phyloP scores from a whole-genome alignment of 2,888 invertebrate genomes.

The Tholera decimalis region DNA sequence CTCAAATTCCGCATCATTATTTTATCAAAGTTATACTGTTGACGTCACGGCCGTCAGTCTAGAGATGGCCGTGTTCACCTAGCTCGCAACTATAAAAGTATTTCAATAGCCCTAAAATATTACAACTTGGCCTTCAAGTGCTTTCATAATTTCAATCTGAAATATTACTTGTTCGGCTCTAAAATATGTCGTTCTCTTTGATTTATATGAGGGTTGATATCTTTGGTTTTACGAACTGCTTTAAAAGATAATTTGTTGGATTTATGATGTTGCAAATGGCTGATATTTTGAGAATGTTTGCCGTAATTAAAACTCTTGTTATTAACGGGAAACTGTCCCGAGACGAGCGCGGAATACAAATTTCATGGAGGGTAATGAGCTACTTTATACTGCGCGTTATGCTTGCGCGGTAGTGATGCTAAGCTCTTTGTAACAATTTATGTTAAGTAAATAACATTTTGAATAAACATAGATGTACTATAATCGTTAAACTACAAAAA shows the following conservation, averaged over 20 bases:
- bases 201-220: constrained; percentile 55
- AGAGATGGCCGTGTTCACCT: constrained; percentile 33
- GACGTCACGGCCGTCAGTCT: constrained; percentile 17
- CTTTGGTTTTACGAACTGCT: constrained; percentile 48
- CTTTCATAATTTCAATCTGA: constrained; percentile 51
- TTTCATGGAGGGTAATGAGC: constrained; percentile 52
- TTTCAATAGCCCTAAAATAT: constrained; percentile 52
- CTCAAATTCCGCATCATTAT: constrained; percentile 56
- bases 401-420: background rate
- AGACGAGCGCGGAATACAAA: constrained; percentile 46
- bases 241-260: constrained; percentile 52
- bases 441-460: background rate
- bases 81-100: constrained; percentile 45
- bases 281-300: constrained; percentile 56
- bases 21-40: constrained; percentile 51
- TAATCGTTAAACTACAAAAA: too few species aligned
- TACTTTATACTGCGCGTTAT: constrained; percentile 41
- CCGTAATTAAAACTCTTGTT: constrained; percentile 58
- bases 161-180: constrained; percentile 53
- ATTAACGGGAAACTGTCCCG: constrained; percentile 38
- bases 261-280: constrained; percentile 48
- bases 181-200: constrained; percentile 44
- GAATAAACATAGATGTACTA: background rate
- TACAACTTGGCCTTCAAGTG: constrained; percentile 41
- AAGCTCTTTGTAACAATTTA: background rate